Percentiles rank a stretch among this genome's conserved stretches.
phyloP scores from a whole-genome alignment of 2,888 invertebrate species.

The Odontocolon sp. region DNA sequence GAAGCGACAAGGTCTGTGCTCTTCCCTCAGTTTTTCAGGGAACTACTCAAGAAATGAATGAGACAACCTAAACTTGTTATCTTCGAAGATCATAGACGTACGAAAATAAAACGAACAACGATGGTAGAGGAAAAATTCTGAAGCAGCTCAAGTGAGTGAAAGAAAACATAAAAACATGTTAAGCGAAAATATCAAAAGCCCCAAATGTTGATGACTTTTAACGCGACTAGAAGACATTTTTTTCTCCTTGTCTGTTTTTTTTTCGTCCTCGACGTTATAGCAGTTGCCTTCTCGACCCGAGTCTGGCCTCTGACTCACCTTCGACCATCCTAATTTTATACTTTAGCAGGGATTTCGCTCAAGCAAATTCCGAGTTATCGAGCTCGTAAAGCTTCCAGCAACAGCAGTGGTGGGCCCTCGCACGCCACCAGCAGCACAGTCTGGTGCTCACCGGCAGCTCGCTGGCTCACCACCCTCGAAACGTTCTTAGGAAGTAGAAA shows the following conservation, averaged over 20 bases:
- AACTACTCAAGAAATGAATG: neutral
- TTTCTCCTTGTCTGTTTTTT: neutral
- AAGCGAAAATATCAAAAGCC: no score
- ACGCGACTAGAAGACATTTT: no score
- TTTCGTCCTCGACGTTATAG: neutral
- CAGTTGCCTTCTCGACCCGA: neutral
- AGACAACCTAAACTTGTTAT: neutral
- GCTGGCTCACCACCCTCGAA: constrained; percentile 31
- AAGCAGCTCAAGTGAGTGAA: neutral
- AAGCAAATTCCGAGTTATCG: constrained; percentile 59
- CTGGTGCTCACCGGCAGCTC: constrained; percentile 29
- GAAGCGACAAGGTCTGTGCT: neutral
- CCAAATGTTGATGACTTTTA: no score
- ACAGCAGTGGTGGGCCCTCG: constrained; percentile 33
- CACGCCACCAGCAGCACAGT: no score
- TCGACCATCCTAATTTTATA: constrained; percentile 49
- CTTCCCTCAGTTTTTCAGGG: neutral
- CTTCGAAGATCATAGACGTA: no score
- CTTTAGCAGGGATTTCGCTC: constrained; percentile 37
- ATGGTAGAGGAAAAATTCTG: neutral
- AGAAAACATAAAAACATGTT: no score
- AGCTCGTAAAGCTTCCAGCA: constrained; percentile 55
- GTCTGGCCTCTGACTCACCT: neutral
- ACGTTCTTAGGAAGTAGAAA: constrained; percentile 59
- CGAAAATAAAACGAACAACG: neutral